These are phyloP conservation scores for Andricus quercusramuli DNA, from an alignment of 2,888 invertebrate genomes.

Conservation along the genomic window DNA sequence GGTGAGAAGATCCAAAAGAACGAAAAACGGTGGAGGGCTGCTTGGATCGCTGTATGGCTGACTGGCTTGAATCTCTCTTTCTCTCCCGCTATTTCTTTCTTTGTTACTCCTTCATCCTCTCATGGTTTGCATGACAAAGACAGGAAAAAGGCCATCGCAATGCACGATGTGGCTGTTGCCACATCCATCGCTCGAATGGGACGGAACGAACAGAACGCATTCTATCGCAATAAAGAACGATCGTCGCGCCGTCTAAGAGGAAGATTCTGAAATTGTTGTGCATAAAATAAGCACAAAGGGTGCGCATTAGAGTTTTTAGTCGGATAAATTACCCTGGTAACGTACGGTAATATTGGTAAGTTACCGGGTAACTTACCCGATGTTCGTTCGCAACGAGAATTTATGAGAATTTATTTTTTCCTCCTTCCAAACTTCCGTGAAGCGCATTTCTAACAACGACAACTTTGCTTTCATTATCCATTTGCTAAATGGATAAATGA, in stretches of 20 bases:
- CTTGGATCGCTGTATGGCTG: conserved; percentile 50
- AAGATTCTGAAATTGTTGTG: conserved; percentile 55
- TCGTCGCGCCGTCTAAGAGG: conserved; percentile 56
- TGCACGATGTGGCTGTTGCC: conserved; percentile 16
- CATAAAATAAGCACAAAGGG: not conserved
- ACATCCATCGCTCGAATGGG: conserved; percentile 33
- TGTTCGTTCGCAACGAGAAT: too few species aligned
- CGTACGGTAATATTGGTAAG: too few species aligned
- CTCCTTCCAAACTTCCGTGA: too few species aligned
- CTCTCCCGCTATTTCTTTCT: conserved; percentile 47
- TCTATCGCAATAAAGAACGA: conserved; percentile 52
- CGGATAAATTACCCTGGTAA: too few species aligned
- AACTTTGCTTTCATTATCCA: too few species aligned
- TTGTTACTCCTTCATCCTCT: conserved; percentile 43
- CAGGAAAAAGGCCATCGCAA: conserved; percentile 62
- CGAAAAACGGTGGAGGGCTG: conserved; percentile 53
- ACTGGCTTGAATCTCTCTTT: conserved; percentile 55
- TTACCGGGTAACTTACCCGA: too few species aligned
- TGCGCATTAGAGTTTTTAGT: too few species aligned
- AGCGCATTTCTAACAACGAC: too few species aligned
- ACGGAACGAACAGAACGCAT: conserved; percentile 49
- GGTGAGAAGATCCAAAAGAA: conserved; percentile 62
- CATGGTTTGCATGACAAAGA: conserved; percentile 58
- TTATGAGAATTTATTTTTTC: too few species aligned
- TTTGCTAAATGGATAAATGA: too few species aligned